Percentiles rank a stretch among this genome's conserved stretches.
These are phyloP conservation scores for Orchesellides sinensis DNA, from an alignment of 2,888 invertebrate species.

Conservation along the genomic window DNA sequence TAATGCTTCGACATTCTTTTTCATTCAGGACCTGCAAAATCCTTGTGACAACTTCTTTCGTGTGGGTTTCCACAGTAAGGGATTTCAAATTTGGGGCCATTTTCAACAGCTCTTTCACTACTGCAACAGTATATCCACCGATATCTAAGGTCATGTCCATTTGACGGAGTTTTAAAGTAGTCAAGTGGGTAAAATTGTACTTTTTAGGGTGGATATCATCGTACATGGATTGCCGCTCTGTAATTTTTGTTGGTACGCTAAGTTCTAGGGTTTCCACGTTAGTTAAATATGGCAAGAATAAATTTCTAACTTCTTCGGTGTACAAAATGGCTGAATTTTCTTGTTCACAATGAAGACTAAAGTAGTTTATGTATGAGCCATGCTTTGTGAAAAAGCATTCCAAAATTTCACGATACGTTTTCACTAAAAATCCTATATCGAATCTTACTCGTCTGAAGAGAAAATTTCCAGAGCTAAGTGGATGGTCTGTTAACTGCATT, in stretches of 20 bases:
- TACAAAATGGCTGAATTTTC: conserved; percentile 59
- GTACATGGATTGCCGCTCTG: conserved; percentile 57
- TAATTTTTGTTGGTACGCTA: conserved; percentile 64
- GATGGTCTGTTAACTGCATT: neutral
- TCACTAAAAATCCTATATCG: conserved; percentile 57
- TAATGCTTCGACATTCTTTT: conserved; percentile 48
- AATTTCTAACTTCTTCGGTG: conserved; percentile 62
- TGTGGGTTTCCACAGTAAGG: conserved; percentile 57
- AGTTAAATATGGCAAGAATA: conserved; percentile 51
- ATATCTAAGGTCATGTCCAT: conserved; percentile 48
- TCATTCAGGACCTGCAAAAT: conserved; percentile 57
- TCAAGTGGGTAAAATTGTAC: conserved; percentile 42
- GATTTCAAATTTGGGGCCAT: conserved; percentile 49
- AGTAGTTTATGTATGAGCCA: conserved; percentile 40
- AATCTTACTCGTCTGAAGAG: conserved; percentile 56
- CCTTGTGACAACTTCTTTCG: conserved; percentile 61
- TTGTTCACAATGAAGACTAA: conserved; percentile 64
- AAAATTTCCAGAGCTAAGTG: neutral
- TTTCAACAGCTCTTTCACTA: conserved; percentile 58
- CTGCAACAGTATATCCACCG: conserved; percentile 61
- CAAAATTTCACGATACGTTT: conserved; percentile 46
- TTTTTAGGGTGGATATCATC: conserved; percentile 42
- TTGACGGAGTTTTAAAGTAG: conserved; percentile 47
- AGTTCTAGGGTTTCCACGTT: conserved; percentile 58
- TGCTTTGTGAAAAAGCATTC: conserved; percentile 47